Percentiles rank a stretch among this genome's conserved stretches.
Evolutionary conservation across 64 coral and sea anemone species (phyloP).

Genomic region (Stylophora pistillata): DNA sequence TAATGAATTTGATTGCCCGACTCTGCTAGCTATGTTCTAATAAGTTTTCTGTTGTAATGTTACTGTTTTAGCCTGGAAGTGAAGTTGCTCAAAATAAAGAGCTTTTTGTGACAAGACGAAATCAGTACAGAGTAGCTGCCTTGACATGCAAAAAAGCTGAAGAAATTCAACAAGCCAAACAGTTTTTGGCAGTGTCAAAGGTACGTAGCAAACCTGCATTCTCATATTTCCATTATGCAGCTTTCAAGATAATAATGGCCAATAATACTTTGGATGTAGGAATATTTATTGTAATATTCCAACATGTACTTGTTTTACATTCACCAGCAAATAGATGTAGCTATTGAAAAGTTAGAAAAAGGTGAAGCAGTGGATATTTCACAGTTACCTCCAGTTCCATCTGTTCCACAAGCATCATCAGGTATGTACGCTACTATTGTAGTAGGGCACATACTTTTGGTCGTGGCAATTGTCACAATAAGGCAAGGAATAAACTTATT

Average conservation of each 20-base stretch:
- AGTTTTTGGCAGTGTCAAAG: constrained; percentile 83
- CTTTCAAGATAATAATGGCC: no score
- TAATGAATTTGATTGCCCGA: no score
- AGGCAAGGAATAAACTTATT: no score
- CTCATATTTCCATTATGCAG: no score
- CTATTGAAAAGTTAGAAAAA: constrained; percentile 51
- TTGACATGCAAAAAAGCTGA: constrained; percentile 79
- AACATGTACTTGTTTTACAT: background rate
- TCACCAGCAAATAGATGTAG: constrained; percentile 50
- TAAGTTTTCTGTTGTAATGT: background rate
- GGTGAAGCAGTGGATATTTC: constrained; percentile 49
- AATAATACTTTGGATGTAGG: no score
- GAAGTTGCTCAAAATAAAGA: constrained; percentile 24
- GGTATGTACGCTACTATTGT: background rate
- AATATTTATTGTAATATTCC: background rate
- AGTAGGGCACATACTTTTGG: no score
- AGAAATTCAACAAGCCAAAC: constrained; percentile 81
- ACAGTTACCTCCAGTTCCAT: constrained; percentile 51
- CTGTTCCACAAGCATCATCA: constrained; percentile 9
- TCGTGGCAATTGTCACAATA: no score
- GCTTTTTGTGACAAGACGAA: constrained; percentile 66
- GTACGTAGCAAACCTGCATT: background rate
- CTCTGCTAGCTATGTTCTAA: no score
- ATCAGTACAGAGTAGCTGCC: constrained; percentile 82
- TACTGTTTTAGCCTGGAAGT: background rate